Evolutionary conservation across 2,888 invertebrate species (phyloP), one percentile per base, ranked within the genome.

Genomic region (Operophtera brumata): DNA sequence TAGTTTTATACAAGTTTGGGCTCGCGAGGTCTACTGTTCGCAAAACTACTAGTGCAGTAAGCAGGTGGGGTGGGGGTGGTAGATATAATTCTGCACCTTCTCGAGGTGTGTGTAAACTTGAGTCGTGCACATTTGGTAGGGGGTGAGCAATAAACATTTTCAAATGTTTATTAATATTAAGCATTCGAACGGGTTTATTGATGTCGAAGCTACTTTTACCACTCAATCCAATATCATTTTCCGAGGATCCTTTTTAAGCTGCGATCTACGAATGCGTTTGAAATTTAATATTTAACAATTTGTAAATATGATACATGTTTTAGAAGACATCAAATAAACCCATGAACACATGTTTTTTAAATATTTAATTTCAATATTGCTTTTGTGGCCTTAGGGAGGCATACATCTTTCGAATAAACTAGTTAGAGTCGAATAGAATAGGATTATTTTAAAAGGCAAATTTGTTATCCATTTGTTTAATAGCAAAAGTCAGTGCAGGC

Each of bases 211-310:
- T 54, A 61, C 40, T 64, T 58, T 64, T 47, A 46, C 54, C 53
- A 48, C 52, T 57, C 48, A 51, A 61, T 53, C 20, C 48, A 54
- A 58, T 59, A 47, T 60, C 42, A 59, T 61, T 57, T 56, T 52
- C 42, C 35, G 34, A 56, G 37, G 32, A 56, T 35, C 40, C 54
- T 55, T 53, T 26, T 48, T 54, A 48, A 48, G 14, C 40, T 57
- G 28, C 7, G 30, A n/a, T n/a, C 32, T 32, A 20, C 41, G 20
- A 39, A n/a, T 53, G 51, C 46, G 43, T 47, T 47, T 56, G 53
- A 53, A 64, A 61, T 59, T 59, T 54, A 58, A 62, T 58, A 54
- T 57, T 50, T 59, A 20, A 39, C 26, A 46, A 44, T 56, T 59
- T 52, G 52, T 59, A 41, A 58, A 59, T 62, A 53, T 44, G 20